Percentiles rank a stretch among this genome's conserved stretches.
Evolutionary conservation across 2,888 invertebrate species (phyloP).

Genomic region (Teleogryllus oceanicus): DNA sequence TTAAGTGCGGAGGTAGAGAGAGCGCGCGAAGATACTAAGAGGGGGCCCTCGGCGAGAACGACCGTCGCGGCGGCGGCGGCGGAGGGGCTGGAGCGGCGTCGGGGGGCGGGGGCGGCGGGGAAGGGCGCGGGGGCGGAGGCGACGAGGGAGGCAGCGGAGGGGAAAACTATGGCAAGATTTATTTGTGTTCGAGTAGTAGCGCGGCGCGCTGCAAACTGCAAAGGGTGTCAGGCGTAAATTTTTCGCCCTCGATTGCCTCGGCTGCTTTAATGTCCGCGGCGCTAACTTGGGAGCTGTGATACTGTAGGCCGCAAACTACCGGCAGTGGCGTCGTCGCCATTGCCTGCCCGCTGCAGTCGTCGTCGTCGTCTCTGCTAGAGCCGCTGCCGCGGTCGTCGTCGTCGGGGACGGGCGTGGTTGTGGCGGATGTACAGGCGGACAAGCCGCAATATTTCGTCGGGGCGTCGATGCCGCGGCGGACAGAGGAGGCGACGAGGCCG

Average conservation of each 20-base stretch:
- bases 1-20: not conserved
- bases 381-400: too few species aligned
- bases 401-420: too few species aligned
- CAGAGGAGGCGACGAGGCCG: not conserved
- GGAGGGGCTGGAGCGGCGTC: not conserved
- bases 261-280: constrained; percentile 29
- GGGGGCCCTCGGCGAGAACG: not conserved
- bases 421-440: too few species aligned
- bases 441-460: constrained; percentile 4
- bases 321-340: not conserved
- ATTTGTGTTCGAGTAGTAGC: constrained; percentile 29
- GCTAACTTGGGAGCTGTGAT: constrained; percentile 6
- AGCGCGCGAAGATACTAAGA: not conserved
- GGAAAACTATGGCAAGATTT: constrained; percentile 28
- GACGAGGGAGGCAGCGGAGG: not conserved
- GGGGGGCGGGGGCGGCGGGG: not conserved
- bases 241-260: constrained; percentile 23
- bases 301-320: not conserved
- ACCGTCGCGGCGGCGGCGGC: not conserved
- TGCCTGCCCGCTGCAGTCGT: too few species aligned
- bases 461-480: not conserved
- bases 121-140: not conserved
- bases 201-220: constrained; percentile 22
- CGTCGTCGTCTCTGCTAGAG: too few species aligned
- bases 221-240: constrained; percentile 21